Base-by-base conservation (phyloP, 2,888 invertebrate genomes). In the Diaprepes abbreviatus region DNA sequence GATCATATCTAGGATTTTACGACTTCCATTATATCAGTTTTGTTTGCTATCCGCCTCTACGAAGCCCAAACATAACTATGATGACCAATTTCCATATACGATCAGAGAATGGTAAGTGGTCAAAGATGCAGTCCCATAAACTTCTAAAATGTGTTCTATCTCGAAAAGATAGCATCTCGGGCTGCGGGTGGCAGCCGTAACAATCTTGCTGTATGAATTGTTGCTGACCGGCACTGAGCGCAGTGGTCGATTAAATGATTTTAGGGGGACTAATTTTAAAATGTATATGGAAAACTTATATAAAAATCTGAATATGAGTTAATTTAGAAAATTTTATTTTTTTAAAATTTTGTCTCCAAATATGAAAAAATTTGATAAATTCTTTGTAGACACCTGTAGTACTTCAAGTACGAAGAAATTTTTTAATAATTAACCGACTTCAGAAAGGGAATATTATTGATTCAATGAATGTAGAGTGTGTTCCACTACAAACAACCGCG, bases 81-180 rank as follows among this genome's bases (percentile, higher is more conserved):
- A 79, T 75, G 75, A 76, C 74, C 77, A 76, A 79, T 79, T 77
- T 78, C 79, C 78, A 79, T 79, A 79, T 79, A 79, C 79, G 79
- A 79, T 77, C 76, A 79, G 78, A 78, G 79, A 80, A 80, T 79
- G 77, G 80, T 79, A 79, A 79, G 77, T 76, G 79, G 79, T 77
- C 79, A 78, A 76, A 77, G 74, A 75, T 75, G 72, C 73, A 75
- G 73, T 66, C 70, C 70, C 78, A 80, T 82, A 81, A 82, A 81
- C 78, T 80, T 78, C 78, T 77, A 75, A 81, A 81, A 81, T 81
- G 79, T 78, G 78, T 79, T 80, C 79, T 78, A 77, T 79, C 78
- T 73, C 74, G 75, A 50, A 65, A 66, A 81, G 81, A 82, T 82
- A 82, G 78, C 75, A 82, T 82, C 82, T 77, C 74, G 76, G 79